Evolutionary conservation across 1,140 invertebrate genomes (phyloP), one percentile per base, ranked within the genome.

Genomic region (Notospermus geniculatus): DNA sequence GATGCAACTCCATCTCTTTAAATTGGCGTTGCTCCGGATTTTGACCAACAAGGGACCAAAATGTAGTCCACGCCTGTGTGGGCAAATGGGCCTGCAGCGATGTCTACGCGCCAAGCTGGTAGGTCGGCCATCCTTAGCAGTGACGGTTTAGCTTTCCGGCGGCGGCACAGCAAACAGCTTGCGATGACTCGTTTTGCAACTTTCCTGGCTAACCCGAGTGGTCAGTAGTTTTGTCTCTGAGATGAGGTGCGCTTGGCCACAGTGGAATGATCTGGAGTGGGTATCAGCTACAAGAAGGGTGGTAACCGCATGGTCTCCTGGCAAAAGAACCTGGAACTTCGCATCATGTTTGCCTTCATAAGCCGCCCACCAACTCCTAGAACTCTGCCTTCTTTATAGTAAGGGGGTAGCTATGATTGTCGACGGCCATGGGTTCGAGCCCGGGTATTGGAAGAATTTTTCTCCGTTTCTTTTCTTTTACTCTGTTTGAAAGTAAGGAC

Each of bases 1-100:
- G 30, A 60, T 23, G 36, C 63, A 64, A 9, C 39, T 11, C n/a
- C 56, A 65, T 53, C 63, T 7, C 32, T 62, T 61, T 13, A 53
- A 23, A 11, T n/a, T n/a, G n/a, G 15, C 9, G 11, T 15, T 11
- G 22, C 50, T 15, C 23, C 50, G 19, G 32, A 43, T 36, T 54
- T 1, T 4, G 7, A 19, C 39, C 54, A 58, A 43, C 62, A 46
- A 17, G 46, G 2, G 5, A 46, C 56, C 54, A 15, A n/a, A n/a
- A n/a, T n/a, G n/a, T n/a, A n/a, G n/a, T n/a, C n/a, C n/a, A n/a
- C n/a, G n/a, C n/a, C n/a, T n/a, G n/a, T n/a, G n/a, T n/a, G n/a
- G n/a, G n/a, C n/a, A n/a, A n/a, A n/a, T n/a, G n/a, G n/a, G n/a
- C n/a, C n/a, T n/a, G n/a, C n/a, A n/a, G n/a, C n/a, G n/a, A n/a